Conservation (phyloP, 2,797 vertebrate species). For the Trematomus bernacchii region DNA sequence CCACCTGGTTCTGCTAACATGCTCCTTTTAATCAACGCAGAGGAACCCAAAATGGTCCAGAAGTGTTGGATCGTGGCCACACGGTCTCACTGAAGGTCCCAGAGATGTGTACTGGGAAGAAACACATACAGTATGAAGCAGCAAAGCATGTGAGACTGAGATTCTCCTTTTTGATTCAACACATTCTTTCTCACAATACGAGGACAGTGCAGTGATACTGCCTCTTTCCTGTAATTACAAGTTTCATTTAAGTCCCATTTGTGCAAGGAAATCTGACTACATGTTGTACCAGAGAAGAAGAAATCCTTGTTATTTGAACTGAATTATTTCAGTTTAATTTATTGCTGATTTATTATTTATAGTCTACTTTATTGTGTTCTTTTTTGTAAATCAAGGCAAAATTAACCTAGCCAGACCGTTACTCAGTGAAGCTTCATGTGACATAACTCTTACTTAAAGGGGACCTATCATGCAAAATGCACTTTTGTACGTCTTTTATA, state of each 20-base stretch:
- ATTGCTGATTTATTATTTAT: too few relatives aligned
- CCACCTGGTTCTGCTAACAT: slow-evolving; percentile 72
- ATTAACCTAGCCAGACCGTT: too few relatives aligned
- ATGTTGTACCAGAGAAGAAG: slow-evolving; percentile 2
- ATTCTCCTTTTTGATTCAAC: slow-evolving; percentile 1
- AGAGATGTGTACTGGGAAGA: slow-evolving; percentile 8
- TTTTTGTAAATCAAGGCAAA: too few relatives aligned
- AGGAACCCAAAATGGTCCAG: slow-evolving; percentile 37
- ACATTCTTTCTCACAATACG: neutral
- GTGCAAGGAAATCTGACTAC: neutral
- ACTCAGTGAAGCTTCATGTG: too few relatives aligned
- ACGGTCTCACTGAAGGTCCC: slow-evolving; percentile 16
- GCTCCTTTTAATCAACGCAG: slow-evolving; percentile 70
- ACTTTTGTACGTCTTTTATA: too few relatives aligned
- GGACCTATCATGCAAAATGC: too few relatives aligned
- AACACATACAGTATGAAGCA: slow-evolving; percentile 8
- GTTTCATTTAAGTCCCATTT: slow-evolving; percentile 18
- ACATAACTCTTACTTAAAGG: too few relatives aligned
- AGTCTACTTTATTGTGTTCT: too few relatives aligned
- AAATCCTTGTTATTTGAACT: neutral
- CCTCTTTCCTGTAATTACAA: slow-evolving; percentile 34
- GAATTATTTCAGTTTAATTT: too few relatives aligned
- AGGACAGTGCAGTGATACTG: slow-evolving; percentile 8
- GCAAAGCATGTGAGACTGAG: neutral
- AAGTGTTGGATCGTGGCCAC: slow-evolving; percentile 39